Conservation (phyloP, 2,113 vertebrate genomes). For the Leptodactylus fuscus region DNA sequence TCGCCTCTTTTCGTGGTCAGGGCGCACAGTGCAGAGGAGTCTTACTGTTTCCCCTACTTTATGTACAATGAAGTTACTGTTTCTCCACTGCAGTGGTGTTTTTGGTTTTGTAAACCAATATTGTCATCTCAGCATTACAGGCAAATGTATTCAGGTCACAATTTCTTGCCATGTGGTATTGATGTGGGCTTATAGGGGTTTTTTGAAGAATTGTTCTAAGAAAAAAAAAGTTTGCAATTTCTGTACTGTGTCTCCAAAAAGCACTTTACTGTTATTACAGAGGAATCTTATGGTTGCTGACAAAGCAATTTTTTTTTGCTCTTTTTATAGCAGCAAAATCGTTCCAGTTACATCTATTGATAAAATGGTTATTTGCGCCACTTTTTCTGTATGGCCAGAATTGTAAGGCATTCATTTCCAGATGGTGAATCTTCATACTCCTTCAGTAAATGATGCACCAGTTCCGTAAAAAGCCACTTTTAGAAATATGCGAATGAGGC, state of each 20-base stretch:
- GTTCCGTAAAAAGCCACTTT: no score
- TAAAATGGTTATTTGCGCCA: no score
- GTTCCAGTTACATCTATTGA: no score
- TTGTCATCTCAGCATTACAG: slow-evolving; percentile 2
- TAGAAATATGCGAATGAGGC: no score
- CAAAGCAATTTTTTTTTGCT: no score
- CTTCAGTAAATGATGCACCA: no score
- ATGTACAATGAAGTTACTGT: neutral
- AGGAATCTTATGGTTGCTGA: no score
- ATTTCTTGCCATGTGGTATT: neutral
- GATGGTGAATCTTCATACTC: no score
- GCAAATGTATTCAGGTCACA: neutral
- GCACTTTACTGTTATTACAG: neutral
- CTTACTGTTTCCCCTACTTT: neutral
- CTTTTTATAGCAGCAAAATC: no score
- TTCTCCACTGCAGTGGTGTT: neutral
- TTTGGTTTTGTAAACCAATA: slow-evolving; percentile 1
- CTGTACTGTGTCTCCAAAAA: neutral
- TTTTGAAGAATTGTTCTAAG: neutral
- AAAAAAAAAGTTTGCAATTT: neutral
- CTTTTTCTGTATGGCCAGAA: no score
- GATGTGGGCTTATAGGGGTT: neutral
- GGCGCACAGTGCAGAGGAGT: neutral
- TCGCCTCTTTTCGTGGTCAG: neutral
- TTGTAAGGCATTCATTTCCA: no score